Conservation (phyloP, 1,140 invertebrate species). For the Phthorimaea operculella region DNA sequence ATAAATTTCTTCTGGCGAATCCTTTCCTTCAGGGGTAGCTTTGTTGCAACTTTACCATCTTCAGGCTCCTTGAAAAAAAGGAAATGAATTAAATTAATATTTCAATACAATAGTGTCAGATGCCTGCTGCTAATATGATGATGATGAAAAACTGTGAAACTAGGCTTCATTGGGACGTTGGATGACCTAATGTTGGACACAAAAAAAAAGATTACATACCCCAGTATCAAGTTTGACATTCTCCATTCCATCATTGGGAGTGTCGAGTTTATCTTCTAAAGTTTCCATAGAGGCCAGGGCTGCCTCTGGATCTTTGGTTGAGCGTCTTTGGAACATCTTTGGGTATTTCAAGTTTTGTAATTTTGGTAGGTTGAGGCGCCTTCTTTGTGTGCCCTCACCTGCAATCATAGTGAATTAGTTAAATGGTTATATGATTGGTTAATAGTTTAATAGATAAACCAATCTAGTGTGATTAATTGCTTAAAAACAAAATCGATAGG, state of each 20-base stretch:
- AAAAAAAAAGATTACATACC: not conserved
- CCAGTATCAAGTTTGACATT: constrained; percentile 70
- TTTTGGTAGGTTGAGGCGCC: constrained; percentile 29
- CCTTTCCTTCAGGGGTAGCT: constrained; percentile 56
- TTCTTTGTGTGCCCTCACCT: constrained; percentile 32
- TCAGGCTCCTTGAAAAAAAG: constrained; percentile 37
- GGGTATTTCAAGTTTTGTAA: constrained; percentile 41
- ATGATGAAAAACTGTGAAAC: too few relatives aligned
- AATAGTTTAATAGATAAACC: too few relatives aligned
- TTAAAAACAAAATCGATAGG: too few relatives aligned
- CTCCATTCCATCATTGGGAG: constrained; percentile 75
- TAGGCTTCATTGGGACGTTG: too few relatives aligned
- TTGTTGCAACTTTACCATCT: constrained; percentile 53
- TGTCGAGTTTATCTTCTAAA: constrained; percentile 72
- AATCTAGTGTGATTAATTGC: too few relatives aligned
- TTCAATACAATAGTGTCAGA: too few relatives aligned
- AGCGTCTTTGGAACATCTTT: constrained; percentile 49
- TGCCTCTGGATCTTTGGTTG: constrained; percentile 64
- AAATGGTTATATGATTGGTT: too few relatives aligned
- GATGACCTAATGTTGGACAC: too few relatives aligned
- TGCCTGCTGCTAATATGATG: too few relatives aligned
- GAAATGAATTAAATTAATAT: too few relatives aligned
- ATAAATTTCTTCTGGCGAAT: constrained; percentile 64
- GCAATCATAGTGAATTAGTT: too few relatives aligned
- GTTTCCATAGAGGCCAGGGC: constrained; percentile 83